These are phyloP conservation scores for Calliopsis andreniformis DNA, from an alignment of 1,140 invertebrate species.

Conservation along the genomic window DNA sequence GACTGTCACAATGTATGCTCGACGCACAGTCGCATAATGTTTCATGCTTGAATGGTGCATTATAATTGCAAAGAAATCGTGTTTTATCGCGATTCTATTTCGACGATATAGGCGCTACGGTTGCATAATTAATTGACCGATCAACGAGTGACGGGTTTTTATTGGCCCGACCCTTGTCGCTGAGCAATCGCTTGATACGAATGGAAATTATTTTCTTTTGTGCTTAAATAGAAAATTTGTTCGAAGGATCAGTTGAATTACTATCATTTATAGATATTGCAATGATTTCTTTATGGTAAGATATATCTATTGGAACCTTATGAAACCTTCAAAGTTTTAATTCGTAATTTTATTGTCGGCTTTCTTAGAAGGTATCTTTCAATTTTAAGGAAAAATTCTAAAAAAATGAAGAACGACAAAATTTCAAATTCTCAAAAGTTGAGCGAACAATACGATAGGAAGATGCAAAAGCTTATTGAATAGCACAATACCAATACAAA, in stretches of 20 bases:
- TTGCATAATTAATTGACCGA: conserved; percentile 26
- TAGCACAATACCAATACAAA: too few species aligned
- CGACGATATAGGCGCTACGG: background rate
- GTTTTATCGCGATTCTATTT: conserved; percentile 24
- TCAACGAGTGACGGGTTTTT: conserved; percentile 1
- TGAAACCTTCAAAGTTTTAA: too few species aligned
- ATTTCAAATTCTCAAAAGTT: too few species aligned
- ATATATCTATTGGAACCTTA: too few species aligned
- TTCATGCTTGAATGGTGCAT: background rate
- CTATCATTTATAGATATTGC: background rate
- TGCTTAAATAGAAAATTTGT: background rate
- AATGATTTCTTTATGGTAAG: background rate
- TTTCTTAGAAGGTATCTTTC: too few species aligned
- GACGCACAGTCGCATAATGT: background rate
- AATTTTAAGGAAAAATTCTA: too few species aligned
- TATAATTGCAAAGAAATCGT: conserved; percentile 24
- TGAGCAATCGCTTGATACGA: background rate
- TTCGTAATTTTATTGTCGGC: too few species aligned
- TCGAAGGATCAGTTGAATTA: background rate
- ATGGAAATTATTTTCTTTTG: background rate
- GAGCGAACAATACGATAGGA: too few species aligned
- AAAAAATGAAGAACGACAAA: too few species aligned
- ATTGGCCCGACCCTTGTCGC: background rate
- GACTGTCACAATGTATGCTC: background rate
- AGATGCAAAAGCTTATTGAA: too few species aligned